Evolutionary conservation across 2,797 vertebrate species (phyloP), one percentile per base, ranked within the genome.

Genomic region (Mallotus villosus): DNA sequence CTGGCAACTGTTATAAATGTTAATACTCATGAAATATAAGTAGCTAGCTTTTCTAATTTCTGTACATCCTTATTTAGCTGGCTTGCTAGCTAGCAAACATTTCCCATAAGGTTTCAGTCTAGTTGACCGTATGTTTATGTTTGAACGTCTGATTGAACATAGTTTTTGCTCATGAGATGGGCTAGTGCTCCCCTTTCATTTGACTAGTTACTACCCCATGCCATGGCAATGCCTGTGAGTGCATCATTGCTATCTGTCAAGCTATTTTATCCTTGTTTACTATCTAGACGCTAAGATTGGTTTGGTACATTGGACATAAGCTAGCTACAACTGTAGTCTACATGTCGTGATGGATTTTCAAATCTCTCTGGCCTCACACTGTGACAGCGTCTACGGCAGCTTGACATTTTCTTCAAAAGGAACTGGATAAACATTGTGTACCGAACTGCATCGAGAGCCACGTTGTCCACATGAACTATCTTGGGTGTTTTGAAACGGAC

Each of bases 231-330:
- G 7, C 8, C 17, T 62, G 60, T 62, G 9, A 37, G 46, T 22
- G 41, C 41, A 2, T 53, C 12, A 67, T 53, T 62, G 46, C 61
- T 51, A 78, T 25, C 51, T 17, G 22, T 8, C n/a, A 46, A 62
- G 59, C 68, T 61, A n/a, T 1, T 27, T 71, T 59, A 58, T 69
- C 81, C 78, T 80, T 83, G 82, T 89, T 87, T 89, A 87, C 84
- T 83, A 17, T 72, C 63, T 72, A 12, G 46, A n/a, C 64, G 25
- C 59, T 34, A 34, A 6, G 8, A 41, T 63, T 22, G 12, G 53
- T 63, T 75, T 41, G 74, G 29, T 76, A 2, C 24, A 37, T 46
- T 64, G 16, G 76, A 85, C 41, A 46, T 14, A 11, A 2, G 9
- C 12, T 12, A 12, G 41, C 9, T 46, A 12, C 41, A 46, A 46